Evolutionary conservation across 2,888 invertebrate genomes (phyloP).

Genomic region (Leptothorax acervorum): DNA sequence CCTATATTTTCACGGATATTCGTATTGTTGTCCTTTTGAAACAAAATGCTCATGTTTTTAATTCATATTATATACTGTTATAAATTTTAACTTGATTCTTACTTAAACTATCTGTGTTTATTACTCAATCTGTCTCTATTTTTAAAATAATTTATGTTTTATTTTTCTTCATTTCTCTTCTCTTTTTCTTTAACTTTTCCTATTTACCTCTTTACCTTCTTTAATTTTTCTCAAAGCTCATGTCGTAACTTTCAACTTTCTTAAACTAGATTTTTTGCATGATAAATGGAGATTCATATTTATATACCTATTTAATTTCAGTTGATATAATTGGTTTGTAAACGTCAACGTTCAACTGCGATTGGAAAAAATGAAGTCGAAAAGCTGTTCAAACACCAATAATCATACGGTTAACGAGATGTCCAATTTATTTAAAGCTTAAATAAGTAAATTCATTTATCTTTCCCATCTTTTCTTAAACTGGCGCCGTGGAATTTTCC

Average conservation of each 20-base stretch:
- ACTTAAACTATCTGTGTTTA: conserved; percentile 3
- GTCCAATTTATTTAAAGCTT: conserved; percentile 33
- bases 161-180: conserved; percentile 2
- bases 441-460: conserved; percentile 38
- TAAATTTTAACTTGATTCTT: background rate
- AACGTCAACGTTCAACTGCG: background rate
- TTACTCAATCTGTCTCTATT: background rate
- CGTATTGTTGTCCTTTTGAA: background rate
- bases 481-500: background rate
- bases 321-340: background rate
- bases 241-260: background rate
- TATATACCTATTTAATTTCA: background rate
- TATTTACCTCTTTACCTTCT: background rate
- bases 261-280: background rate
- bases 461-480: conserved; percentile 35
- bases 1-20: background rate
- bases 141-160: background rate
- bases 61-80: background rate
- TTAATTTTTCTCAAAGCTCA: background rate
- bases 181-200: too few species aligned
- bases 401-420: conserved; percentile 20
- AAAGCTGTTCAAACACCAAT: background rate
- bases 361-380: conserved; percentile 6
- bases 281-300: background rate
- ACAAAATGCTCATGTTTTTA: background rate